Percentiles rank a stretch among this genome's conserved stretches.
Evolutionary conservation across 1,140 invertebrate species (phyloP).

Genomic region (Sinella curviseta): DNA sequence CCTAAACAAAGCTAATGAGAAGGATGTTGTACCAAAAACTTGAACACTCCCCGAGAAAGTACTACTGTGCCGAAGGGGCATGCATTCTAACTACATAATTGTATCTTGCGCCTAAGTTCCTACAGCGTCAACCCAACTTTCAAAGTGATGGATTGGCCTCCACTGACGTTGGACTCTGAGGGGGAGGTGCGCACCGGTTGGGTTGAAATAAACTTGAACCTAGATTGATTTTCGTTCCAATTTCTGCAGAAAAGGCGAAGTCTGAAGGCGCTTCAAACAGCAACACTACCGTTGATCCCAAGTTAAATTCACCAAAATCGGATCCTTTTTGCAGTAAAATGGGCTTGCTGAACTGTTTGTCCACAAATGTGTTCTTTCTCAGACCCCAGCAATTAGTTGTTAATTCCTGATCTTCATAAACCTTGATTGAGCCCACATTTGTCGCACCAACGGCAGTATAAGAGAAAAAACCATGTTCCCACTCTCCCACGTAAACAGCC

Average conservation of each 20-base stretch:
- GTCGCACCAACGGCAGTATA: slow-evolving; percentile 97
- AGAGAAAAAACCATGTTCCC: slow-evolving; percentile 96
- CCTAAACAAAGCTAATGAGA: background rate
- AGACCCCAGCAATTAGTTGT: slow-evolving; percentile 69
- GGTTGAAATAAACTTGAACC: slow-evolving; percentile 52
- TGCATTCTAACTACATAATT: no score
- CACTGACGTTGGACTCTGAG: background rate
- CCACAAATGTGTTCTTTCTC: slow-evolving; percentile 46
- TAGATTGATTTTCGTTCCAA: slow-evolving; percentile 59
- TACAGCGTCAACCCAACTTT: no score
- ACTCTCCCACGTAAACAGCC: slow-evolving; percentile 88
- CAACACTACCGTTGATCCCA: slow-evolving; percentile 95
- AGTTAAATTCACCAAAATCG: slow-evolving; percentile 92
- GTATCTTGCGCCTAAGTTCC: no score
- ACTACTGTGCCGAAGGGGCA: no score
- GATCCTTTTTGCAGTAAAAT: slow-evolving; percentile 72
- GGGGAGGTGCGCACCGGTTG: background rate
- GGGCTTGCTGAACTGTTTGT: slow-evolving; percentile 40
- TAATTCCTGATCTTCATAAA: slow-evolving; percentile 77
- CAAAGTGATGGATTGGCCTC: background rate
- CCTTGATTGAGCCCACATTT: slow-evolving; percentile 94
- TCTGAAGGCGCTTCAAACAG: slow-evolving; percentile 94
- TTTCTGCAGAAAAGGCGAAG: slow-evolving; percentile 65
- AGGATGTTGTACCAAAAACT: background rate
- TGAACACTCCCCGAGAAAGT: background rate